Conservation (phyloP, 2,888 invertebrate genomes). For the Gastrophysa polygoni region DNA sequence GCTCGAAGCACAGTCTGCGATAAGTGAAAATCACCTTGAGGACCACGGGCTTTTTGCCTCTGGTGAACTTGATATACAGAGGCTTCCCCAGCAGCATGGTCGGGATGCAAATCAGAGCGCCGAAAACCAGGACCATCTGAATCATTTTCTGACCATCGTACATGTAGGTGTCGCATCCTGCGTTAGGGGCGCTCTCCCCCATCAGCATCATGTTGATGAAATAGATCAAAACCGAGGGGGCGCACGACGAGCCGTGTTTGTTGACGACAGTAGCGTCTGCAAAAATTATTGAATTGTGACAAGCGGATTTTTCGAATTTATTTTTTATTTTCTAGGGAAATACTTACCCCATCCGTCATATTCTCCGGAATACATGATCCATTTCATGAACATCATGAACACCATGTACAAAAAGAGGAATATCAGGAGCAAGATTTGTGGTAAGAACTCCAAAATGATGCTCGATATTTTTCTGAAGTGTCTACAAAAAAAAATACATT, state of each 20-base stretch:
- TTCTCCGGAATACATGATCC: conserved; percentile 72
- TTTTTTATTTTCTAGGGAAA: too few species aligned
- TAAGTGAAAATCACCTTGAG: too few species aligned
- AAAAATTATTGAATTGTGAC: too few species aligned
- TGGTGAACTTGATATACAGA: conserved; percentile 62
- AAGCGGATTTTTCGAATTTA: too few species aligned
- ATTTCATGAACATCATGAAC: conserved; percentile 90
- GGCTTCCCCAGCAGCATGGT: conserved; percentile 82
- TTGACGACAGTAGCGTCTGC: conserved; percentile 13
- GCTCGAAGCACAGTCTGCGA: too few species aligned
- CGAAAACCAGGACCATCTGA: conserved; percentile 68
- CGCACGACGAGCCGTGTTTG: conserved; percentile 62
- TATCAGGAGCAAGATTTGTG: conserved; percentile 87
- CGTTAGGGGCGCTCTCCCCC: conserved; percentile 43
- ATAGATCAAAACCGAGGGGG: conserved; percentile 77
- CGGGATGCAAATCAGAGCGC: conserved; percentile 75
- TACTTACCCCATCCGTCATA: conserved; percentile 52
- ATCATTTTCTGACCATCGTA: conserved; percentile 65
- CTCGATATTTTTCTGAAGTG: conserved; percentile 72
- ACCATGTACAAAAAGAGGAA: conserved; percentile 92
- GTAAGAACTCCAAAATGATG: conserved; percentile 84
- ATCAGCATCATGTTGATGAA: conserved; percentile 82
- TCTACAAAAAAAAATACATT: conserved; percentile 52
- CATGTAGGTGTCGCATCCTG: conserved; percentile 65
- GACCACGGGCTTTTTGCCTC: conserved; percentile 37